phyloP scores from a whole-genome alignment of 1,140 invertebrate species.

The Megathymus violae region DNA sequence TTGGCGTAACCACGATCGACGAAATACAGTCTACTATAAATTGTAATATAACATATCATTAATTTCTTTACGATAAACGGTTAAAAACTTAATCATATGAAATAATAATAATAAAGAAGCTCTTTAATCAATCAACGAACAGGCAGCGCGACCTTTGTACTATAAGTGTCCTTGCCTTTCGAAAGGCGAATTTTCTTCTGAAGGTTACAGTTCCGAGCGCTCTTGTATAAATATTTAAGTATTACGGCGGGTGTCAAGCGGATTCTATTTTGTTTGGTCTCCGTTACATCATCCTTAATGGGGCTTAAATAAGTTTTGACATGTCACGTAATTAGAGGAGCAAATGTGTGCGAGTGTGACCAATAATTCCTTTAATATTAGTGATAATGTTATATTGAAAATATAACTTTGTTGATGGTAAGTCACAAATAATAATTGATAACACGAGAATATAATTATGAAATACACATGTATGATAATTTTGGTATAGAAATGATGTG shows the following conservation, averaged over 20 bases:
- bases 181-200: constrained; percentile 43
- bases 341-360: constrained; percentile 22
- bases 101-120: not conserved
- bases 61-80: too few species aligned
- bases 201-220: constrained; percentile 37
- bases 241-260: constrained; percentile 49
- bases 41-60: too few species aligned
- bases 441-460: too few species aligned
- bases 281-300: constrained; percentile 49
- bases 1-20: too few species aligned
- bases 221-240: constrained; percentile 57
- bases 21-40: too few species aligned
- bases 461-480: too few species aligned
- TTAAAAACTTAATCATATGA: not conserved
- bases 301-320: constrained; percentile 43
- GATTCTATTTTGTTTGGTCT: constrained; percentile 53
- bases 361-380: too few species aligned
- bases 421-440: too few species aligned
- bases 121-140: constrained; percentile 54
- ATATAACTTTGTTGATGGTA: too few species aligned
- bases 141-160: constrained; percentile 67
- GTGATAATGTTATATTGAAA: too few species aligned
- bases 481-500: too few species aligned
- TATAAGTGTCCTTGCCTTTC: constrained; percentile 48
- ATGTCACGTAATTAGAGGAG: constrained; percentile 44